Conservation (phyloP, 2,888 invertebrate species). For the Drosophila nigritarsus region DNA sequence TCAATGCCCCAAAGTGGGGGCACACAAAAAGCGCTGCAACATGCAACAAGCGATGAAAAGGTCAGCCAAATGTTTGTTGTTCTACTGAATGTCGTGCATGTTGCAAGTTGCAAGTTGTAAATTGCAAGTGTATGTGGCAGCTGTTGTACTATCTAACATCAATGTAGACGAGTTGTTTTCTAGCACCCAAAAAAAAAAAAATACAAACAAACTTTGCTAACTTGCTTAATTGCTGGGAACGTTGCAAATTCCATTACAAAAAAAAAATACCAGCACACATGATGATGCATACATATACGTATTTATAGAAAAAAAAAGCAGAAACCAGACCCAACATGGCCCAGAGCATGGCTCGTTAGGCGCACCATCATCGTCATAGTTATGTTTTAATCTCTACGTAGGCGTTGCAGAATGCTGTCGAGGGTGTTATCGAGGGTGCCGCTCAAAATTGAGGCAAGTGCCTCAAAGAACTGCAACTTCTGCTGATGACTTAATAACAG, state of each 20-base stretch:
- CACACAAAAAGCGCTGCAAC: slow-evolving; percentile 40
- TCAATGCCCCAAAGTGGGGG: slow-evolving; percentile 76
- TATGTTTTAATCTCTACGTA: slow-evolving; percentile 43
- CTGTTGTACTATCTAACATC: slow-evolving; percentile 58
- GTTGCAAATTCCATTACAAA: slow-evolving; percentile 71
- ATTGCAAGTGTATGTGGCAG: slow-evolving; percentile 53
- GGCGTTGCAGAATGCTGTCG: slow-evolving; percentile 57
- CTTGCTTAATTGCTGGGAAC: slow-evolving; percentile 80
- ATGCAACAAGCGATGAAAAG: slow-evolving; percentile 73
- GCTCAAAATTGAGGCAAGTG: slow-evolving; percentile 43
- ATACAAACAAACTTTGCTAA: slow-evolving; percentile 61
- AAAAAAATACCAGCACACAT: slow-evolving; percentile 19
- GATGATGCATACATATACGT: slow-evolving; percentile 20
- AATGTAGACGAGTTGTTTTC: slow-evolving; percentile 66
- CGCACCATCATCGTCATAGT: slow-evolving; percentile 36
- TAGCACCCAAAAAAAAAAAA: slow-evolving; percentile 55
- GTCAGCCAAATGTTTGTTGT: slow-evolving; percentile 80
- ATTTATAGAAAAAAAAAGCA: slow-evolving; percentile 37
- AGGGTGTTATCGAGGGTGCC: slow-evolving; percentile 70
- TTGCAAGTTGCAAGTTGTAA: slow-evolving; percentile 68
- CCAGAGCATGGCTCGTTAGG: slow-evolving; percentile 40
- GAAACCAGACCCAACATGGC: slow-evolving; percentile 28
- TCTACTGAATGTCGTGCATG: slow-evolving; percentile 67
- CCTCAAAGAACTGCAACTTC: slow-evolving; percentile 1
- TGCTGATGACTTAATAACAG: slow-evolving; percentile 64